Percentiles rank a stretch among this genome's conserved stretches.
These are phyloP conservation scores for Helobdella robusta DNA, from an alignment of 2,888 invertebrate species.

Conservation along the genomic window DNA sequence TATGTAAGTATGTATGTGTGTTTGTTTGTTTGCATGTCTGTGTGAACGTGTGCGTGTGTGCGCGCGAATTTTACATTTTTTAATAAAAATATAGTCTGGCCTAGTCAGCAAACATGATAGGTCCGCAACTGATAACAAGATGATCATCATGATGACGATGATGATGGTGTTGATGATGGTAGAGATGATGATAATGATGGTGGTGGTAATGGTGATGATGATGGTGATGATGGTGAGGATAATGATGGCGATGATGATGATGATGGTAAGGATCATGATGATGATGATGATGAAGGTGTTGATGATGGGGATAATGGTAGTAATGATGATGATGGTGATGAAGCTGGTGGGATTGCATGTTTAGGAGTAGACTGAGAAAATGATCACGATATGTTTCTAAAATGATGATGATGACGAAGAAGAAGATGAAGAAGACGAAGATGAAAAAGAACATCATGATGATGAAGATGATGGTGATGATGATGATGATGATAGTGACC, in stretches of 20 bases:
- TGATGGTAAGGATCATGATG: neutral
- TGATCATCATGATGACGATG: slow-evolving; percentile 12
- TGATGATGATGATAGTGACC: neutral
- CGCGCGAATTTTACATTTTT: too few species aligned
- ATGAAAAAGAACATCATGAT: neutral
- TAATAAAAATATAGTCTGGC: too few species aligned
- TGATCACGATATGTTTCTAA: neutral
- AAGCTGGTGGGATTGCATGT: neutral
- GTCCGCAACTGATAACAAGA: too few species aligned
- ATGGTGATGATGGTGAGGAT: neutral
- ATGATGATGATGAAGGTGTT: slow-evolving; percentile 4
- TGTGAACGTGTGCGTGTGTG: too few species aligned
- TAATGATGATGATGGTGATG: slow-evolving; percentile 8
- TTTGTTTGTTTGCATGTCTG: too few species aligned
- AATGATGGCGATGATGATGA: slow-evolving; percentile 7
- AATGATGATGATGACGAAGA: neutral
- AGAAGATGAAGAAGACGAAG: neutral
- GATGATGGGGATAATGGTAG: neutral
- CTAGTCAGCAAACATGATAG: too few species aligned
- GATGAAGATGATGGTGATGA: neutral
- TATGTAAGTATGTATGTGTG: too few species aligned
- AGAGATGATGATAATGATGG: neutral
- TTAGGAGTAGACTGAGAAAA: neutral
- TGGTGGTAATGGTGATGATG: neutral
- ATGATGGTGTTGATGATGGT: neutral